phyloP scores from a whole-genome alignment of 2,113 vertebrate genomes.

The Bungarus multicinctus region DNA sequence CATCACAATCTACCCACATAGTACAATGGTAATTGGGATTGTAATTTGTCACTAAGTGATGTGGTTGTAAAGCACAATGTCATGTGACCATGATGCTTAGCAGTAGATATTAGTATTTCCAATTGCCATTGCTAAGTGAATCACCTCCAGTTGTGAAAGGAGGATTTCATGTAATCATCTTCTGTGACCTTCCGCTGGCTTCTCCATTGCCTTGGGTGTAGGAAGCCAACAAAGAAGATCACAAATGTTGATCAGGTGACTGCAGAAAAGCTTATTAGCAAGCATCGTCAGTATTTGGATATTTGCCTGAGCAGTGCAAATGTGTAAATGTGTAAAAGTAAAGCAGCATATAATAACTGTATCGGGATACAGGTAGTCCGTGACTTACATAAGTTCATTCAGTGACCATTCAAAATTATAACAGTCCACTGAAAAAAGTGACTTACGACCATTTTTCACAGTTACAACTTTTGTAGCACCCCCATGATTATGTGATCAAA shows the following conservation, averaged over 20 bases:
- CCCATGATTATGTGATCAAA: too few species aligned
- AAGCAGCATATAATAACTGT: neutral
- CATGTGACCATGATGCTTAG: neutral
- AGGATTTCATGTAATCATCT: neutral
- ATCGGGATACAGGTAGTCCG: neutral
- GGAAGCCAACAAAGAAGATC: neutral
- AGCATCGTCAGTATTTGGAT: neutral
- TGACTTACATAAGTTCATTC: too few species aligned
- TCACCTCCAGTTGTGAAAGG: neutral
- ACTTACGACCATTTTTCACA: too few species aligned
- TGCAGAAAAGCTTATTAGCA: neutral
- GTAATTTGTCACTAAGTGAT: neutral
- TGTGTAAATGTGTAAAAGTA: neutral
- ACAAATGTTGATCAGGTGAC: neutral
- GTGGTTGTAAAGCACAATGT: neutral
- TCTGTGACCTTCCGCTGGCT: neutral
- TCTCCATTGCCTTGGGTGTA: neutral
- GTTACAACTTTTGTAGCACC: too few species aligned
- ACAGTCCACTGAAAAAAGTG: too few species aligned
- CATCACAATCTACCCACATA: conserved; percentile 1
- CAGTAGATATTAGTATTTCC: neutral
- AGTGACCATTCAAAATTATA: too few species aligned
- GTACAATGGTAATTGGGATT: neutral
- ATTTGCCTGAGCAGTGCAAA: neutral
- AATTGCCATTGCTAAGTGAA: neutral